Evolutionary conservation across 2,113 vertebrate genomes (phyloP).

Genomic region (Myotis brandtii): DNA sequence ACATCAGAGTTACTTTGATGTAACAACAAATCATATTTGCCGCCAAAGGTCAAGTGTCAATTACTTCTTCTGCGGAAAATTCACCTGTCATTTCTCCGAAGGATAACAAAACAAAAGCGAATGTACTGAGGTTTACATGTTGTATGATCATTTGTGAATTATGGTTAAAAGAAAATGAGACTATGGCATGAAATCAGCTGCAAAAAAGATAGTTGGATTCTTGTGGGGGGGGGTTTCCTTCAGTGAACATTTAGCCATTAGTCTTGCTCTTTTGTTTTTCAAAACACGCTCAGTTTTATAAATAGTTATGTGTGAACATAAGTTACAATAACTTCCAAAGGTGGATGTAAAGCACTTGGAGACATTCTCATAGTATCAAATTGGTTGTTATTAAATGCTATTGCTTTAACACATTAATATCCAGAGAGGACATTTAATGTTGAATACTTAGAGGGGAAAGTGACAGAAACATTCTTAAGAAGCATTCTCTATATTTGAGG

Average conservation of each 20-base stretch:
- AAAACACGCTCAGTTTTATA: constrained; percentile 13
- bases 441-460: background rate
- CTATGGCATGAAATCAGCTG: background rate
- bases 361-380: background rate
- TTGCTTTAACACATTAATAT: background rate
- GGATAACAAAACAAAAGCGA: constrained; percentile 27
- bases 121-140: background rate
- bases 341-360: background rate
- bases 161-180: constrained; percentile 10
- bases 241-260: constrained; percentile 9
- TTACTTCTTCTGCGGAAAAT: constrained; percentile 68
- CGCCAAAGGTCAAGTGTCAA: constrained; percentile 67
- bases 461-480: background rate
- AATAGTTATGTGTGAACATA: constrained; percentile 40
- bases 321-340: constrained; percentile 33
- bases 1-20: constrained; percentile 63
- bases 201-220: background rate
- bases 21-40: constrained; percentile 63
- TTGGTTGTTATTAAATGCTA: background rate
- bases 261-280: constrained; percentile 23
- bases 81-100: constrained; percentile 64
- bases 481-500: background rate
- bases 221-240: background rate
- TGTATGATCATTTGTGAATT: constrained; percentile 9
- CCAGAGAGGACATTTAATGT: background rate